Base-by-base conservation (phyloP, 2,113 vertebrate species). In the Urocolius indicus region DNA sequence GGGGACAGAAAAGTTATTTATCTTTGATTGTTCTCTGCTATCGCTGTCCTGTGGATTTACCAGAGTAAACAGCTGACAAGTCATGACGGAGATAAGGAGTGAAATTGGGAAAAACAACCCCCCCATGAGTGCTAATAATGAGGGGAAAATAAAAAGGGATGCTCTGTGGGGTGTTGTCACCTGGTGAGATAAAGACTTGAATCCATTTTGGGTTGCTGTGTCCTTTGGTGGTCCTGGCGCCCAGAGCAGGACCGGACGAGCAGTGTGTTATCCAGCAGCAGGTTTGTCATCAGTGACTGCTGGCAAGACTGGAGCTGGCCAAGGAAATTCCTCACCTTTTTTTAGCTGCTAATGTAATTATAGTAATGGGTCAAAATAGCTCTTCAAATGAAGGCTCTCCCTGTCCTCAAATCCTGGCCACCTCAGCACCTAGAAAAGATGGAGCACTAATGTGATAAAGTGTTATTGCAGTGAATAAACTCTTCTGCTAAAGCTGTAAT, bases 121-220 rank as follows among this genome's bases (percentile, higher is more conserved):
- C 4, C 72, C 29, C 21, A 5, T 0, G 2, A 46, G 2, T 26
- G 41, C 14, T 45, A 71, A 6, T 23, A 62, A 59, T 0, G 1
- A 55, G 16, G 12, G 16, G 22, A 34, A 23, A 20, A 46, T 48
- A 66, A 73, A 61, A 78, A 23, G 29, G 2, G 11, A 24, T 63
- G 51, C 34, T 48, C 61, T 66, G 54, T 6, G 11, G 29, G 30
- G 9, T 77, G 32, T 78, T 46, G 55, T 11, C 74, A 81, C 55
- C 34, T 61, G 46, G 14, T 63, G 63, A 80, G 38, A 38, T 51
- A n/a, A 75, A 76, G 34, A 41, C 38, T 72, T 63, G 24, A 32
- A 36, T 59, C 38, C 34, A 5, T 38, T 52, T 19, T 3, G 4
- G 54, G n/a, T 22, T 54, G 27, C 38, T 1, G 1, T 52, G 46